Evolutionary conservation across 1,140 invertebrate genomes (phyloP).

Genomic region (Pomacea maculata): DNA sequence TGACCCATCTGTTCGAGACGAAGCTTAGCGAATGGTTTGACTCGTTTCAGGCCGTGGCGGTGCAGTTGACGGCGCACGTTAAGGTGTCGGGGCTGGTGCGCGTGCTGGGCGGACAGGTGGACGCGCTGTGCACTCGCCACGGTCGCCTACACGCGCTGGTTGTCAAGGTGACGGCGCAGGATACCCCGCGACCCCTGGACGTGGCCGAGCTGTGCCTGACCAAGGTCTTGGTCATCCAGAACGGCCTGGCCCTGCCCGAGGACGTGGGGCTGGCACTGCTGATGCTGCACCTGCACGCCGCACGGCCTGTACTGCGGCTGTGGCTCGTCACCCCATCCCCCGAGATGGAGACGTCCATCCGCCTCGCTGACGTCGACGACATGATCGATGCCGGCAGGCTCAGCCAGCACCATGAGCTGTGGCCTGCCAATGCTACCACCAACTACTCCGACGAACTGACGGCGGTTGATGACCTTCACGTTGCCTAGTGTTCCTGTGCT

Average conservation of each 20-base stretch:
- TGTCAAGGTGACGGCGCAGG: conserved; percentile 51
- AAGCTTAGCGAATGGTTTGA: conserved; percentile 56
- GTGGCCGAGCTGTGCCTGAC: conserved; percentile 51
- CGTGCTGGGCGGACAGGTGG: conserved; percentile 51
- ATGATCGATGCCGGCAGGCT: conserved; percentile 54
- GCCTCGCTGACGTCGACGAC: conserved; percentile 52
- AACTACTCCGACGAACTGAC: conserved; percentile 12
- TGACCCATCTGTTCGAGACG: conserved; percentile 49
- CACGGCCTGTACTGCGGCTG: conserved; percentile 51
- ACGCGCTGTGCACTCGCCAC: conserved; percentile 44
- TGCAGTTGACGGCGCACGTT: conserved; percentile 54
- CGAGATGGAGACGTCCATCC: conserved; percentile 51
- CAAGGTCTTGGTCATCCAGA: conserved; percentile 54
- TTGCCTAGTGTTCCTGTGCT: neutral
- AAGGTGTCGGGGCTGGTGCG: conserved; percentile 54
- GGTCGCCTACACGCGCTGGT: conserved; percentile 46
- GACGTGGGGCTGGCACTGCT: conserved; percentile 44
- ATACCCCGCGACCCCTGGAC: conserved; percentile 54
- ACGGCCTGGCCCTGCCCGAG: conserved; percentile 48
- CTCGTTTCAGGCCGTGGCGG: conserved; percentile 47
- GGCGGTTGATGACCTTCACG: too few relatives aligned
- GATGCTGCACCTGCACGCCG: conserved; percentile 46
- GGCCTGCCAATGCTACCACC: conserved; percentile 43
- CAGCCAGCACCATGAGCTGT: conserved; percentile 54
- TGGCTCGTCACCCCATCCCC: conserved; percentile 50